Evolutionary conservation across 2,888 invertebrate genomes (phyloP), one percentile per base, ranked within the genome.

Genomic region (Diaperis boleti): DNA sequence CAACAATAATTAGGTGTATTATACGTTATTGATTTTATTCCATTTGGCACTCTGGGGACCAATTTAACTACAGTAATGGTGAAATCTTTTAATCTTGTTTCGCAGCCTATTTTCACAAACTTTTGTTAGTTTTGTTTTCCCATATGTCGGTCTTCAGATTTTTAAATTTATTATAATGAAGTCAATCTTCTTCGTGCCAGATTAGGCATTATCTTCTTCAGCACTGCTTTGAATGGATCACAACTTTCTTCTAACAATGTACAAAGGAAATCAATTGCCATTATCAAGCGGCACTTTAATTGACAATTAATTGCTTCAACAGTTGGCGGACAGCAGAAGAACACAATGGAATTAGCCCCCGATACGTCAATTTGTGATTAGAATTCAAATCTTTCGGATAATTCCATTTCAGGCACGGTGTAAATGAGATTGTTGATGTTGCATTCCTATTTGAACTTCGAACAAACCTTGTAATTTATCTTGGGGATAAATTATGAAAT

Each of bases 391-490:
- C 49, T 33, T 49, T 33, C 15, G 17, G 33, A 49, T 31, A 49
- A 49, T 49, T 22, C 37, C n/a, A 15, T 52, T 37, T 52, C 22
- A 37, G 8, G 29, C 26, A 18, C 8, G 15, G 39, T 26, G 52
- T 20, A 52, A 26, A 39, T 52, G 37, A 26, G 31, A 18, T 22
- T 22, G 52, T 41, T 39, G 15, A 26, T 14, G 39, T 29, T 31
- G 15, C 33, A 49, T 10, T 18, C 11, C 5, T 39, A 35, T 22
- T 52, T 52, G 15, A 37, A 41, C 39, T 52, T 50, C 50, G 15
- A 52, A 39, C 39, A 52, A 52, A 39, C 33, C 52, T 39, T 52
- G 33, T 52, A 52, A 52, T 52, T 52, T 52, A 52, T 37, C 52
- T 52, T 39, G 13, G 13, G 39, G 52, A 52, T 52, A 52, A 52